A percentile compares a stretch with the other conserved stretches of the same genome.
These are phyloP conservation scores for Fabriciana adippe DNA, from an alignment of 2,888 invertebrate species.

Conservation along the genomic window DNA sequence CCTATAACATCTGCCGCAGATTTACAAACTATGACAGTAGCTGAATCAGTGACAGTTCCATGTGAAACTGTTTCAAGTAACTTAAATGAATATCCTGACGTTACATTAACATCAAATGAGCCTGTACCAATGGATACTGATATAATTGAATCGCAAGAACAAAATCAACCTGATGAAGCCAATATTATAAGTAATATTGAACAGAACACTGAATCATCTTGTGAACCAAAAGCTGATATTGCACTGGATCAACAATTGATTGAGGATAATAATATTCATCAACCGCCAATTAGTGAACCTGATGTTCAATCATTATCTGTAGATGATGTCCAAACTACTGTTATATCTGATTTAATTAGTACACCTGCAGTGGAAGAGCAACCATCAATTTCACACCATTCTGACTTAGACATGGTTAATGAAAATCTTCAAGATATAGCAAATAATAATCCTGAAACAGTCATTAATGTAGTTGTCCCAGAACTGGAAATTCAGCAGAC, in stretches of 20 bases:
- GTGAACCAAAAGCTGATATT: constrained; percentile 21
- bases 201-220: constrained; percentile 10
- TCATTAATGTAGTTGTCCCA: constrained; percentile 20
- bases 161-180: constrained; percentile 23
- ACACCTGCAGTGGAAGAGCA: constrained; percentile 13
- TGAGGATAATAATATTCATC: constrained; percentile 16
- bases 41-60: constrained; percentile 34
- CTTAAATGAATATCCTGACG: constrained; percentile 35
- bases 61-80: constrained; percentile 31
- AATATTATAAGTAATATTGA: constrained; percentile 27
- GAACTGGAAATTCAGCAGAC: constrained; percentile 6
- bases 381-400: constrained; percentile 3
- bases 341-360: constrained; percentile 21
- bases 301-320: constrained; percentile 23
- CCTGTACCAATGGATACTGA: constrained; percentile 24
- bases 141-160: constrained; percentile 19
- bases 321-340: constrained; percentile 19
- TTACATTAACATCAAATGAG: constrained; percentile 30
- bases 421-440: neutral
- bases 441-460: neutral
- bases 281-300: constrained; percentile 19
- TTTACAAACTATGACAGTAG: constrained; percentile 36
- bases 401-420: neutral
- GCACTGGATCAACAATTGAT: constrained; percentile 24
- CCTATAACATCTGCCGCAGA: constrained; percentile 34